Base-by-base conservation (phyloP, 2,888 invertebrate species). In the Nebria brevicollis region DNA sequence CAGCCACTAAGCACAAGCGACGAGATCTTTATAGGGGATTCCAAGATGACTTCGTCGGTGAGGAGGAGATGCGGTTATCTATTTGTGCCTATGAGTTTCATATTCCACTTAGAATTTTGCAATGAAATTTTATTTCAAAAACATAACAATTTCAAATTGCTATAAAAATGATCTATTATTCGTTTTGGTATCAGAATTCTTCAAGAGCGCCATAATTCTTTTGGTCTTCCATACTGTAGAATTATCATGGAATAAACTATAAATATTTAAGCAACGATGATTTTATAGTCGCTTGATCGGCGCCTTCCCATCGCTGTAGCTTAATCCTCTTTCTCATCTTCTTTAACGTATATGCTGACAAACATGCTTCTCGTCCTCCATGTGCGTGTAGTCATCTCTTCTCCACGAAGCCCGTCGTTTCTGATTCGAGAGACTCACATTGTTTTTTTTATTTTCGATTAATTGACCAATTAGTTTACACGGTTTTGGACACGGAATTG, bases 381-480 rank as follows among this genome's bases (percentile, higher is more conserved):
- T 43, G 41, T 34, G 72, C 26, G 77, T 64, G 54, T 41, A 15
- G 41, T 2, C 73, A 43, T 15, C n/a, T 42, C 73, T 43, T 73
- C 42, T 73, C 43, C 41, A 54, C 8, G 54, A 54, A 54, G 54
- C 73, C 42, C 42, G 41, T 42, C 42, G 42, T 73, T n/a, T 42
- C 73, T 73, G 26, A 25, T 34, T 70, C 70, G 25, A 25, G 70
- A 26, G 70, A 70, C 70, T 26, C 34, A 13, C 41, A 73, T 54
- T 79, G 74, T 75, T 76, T 77, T 76, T 77, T 81, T 81, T 34
- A 34, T 66, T 81, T 77, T 73, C 73, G 76, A 81, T 81, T 81
- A 77, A 81, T 81, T 81, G 77, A 72, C 77, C 81, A 81, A 81
- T 81, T 81, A 77, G 81, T 77, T 77, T 81, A 81, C 77, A 81